These are phyloP conservation scores for Leptinotarsa haldemani DNA, from an alignment of 2,888 invertebrate species.

Conservation along the genomic window DNA sequence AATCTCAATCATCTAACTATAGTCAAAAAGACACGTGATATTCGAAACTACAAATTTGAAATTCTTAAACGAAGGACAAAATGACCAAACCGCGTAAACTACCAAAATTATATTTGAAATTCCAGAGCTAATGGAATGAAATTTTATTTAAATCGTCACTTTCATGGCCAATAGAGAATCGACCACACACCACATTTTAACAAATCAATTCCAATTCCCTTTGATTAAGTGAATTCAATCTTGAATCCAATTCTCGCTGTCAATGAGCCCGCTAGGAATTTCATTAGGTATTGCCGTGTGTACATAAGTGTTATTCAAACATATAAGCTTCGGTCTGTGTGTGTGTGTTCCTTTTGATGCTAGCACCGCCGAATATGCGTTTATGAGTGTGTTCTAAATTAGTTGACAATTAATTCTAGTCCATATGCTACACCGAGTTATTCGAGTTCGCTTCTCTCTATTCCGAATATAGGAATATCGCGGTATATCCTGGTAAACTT, in stretches of 20 bases:
- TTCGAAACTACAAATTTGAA: too few species aligned
- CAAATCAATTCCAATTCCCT: constrained; percentile 45
- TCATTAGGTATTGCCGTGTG: constrained; percentile 14
- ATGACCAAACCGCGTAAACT: too few species aligned
- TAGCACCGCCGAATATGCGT: constrained; percentile 9
- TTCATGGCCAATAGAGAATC: neutral
- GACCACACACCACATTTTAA: constrained; percentile 37
- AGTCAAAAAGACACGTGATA: too few species aligned
- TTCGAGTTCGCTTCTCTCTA: neutral
- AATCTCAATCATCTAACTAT: too few species aligned
- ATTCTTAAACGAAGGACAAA: too few species aligned
- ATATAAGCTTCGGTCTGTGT: constrained; percentile 15
- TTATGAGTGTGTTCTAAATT: constrained; percentile 12
- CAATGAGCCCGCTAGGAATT: constrained; percentile 12
- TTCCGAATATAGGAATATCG: neutral
- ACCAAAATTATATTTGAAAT: too few species aligned
- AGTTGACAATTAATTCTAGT: constrained; percentile 14
- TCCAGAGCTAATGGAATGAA: too few species aligned
- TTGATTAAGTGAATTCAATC: constrained; percentile 46
- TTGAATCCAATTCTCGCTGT: constrained; percentile 40
- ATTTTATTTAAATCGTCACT: too few species aligned
- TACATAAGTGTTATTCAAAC: constrained; percentile 19
- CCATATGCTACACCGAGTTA: neutral
- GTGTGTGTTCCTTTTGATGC: constrained; percentile 18
- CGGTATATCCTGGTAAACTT: neutral